Evolutionary conservation across 2,888 invertebrate genomes (phyloP).

Genomic region (Heliconius hortense): DNA sequence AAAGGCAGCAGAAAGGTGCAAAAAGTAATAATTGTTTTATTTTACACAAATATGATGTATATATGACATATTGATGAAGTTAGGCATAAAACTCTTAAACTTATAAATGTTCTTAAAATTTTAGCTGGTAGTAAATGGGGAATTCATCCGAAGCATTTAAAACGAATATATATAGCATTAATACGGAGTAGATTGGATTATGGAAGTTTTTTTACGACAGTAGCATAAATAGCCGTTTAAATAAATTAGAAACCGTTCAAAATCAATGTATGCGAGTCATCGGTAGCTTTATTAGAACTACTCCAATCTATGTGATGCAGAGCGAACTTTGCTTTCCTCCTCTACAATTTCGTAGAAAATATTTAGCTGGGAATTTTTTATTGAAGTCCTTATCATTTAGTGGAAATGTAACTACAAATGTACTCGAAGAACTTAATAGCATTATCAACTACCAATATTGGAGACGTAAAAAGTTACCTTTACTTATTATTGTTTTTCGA

Average conservation of each 20-base stretch:
- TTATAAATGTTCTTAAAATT: neutral
- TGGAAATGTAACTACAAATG: neutral
- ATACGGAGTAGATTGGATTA: neutral
- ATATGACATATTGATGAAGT: neutral
- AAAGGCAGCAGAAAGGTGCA: too few relatives aligned
- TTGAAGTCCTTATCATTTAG: neutral
- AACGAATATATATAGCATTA: slow-evolving; percentile 3
- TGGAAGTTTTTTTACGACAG: neutral
- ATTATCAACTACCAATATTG: too few relatives aligned
- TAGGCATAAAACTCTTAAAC: neutral
- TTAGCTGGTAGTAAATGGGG: neutral
- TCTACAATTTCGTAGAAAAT: too few relatives aligned
- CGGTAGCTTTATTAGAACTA: neutral
- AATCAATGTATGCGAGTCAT: neutral
- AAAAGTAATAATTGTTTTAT: too few relatives aligned
- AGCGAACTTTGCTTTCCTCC: neutral
- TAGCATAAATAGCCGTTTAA: neutral
- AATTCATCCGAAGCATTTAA: neutral
- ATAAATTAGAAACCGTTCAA: neutral
- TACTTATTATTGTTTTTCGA: too few relatives aligned
- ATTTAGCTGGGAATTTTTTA: neutral
- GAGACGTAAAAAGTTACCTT: too few relatives aligned
- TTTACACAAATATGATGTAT: too few relatives aligned
- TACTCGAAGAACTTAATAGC: neutral
- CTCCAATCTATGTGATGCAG: neutral